phyloP scores from a whole-genome alignment of 1,140 invertebrate species.

The Zeugodacus cucurbitae region DNA sequence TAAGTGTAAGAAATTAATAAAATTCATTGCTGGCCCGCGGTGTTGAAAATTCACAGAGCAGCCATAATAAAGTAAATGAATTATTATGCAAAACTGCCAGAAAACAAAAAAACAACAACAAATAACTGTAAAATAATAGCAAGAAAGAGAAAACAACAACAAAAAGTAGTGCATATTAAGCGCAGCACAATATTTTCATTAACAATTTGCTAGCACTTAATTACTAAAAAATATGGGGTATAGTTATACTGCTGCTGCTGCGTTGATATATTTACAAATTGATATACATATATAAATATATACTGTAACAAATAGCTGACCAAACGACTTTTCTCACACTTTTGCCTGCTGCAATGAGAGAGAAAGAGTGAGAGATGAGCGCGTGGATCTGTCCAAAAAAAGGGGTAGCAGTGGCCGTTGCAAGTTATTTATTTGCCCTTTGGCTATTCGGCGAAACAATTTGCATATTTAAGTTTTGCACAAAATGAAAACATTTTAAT shows the following conservation, averaged over 20 bases:
- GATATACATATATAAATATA: background rate
- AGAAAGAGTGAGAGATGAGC: too few relatives aligned
- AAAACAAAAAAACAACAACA: background rate
- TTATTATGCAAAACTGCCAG: background rate
- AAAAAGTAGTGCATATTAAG: background rate
- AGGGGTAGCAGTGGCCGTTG: background rate
- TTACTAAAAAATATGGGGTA: background rate
- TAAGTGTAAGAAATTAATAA: conserved; percentile 35
- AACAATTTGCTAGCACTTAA: conserved; percentile 34
- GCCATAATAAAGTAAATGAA: conserved; percentile 1
- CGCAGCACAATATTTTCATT: conserved; percentile 28
- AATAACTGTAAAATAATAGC: background rate
- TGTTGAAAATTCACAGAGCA: background rate
- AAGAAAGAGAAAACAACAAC: background rate
- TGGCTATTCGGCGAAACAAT: conserved; percentile 30
- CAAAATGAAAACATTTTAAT: conserved; percentile 34
- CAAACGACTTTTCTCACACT: background rate
- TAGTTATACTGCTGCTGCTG: background rate
- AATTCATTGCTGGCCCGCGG: conserved; percentile 30
- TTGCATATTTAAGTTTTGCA: conserved; percentile 33
- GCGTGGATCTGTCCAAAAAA: background rate
- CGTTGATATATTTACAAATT: background rate
- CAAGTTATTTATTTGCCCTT: conserved; percentile 38
- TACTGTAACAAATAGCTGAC: background rate
- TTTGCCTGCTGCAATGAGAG: background rate